phyloP scores from a whole-genome alignment of 2,888 invertebrate genomes.

The Terebella lapidaria region DNA sequence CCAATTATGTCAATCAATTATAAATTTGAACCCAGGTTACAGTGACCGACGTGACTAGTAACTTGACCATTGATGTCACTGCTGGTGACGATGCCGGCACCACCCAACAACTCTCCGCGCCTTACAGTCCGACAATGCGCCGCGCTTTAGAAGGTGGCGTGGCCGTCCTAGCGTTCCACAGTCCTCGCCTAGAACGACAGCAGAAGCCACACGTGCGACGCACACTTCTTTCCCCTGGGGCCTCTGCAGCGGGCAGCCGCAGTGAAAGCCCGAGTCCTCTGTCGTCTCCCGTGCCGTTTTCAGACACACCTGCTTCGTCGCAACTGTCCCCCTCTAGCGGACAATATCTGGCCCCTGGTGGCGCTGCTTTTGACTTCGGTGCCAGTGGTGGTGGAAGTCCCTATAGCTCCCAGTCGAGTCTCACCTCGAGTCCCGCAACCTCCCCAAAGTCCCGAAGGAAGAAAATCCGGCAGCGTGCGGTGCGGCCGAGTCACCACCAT shows the following conservation, averaged over 20 bases:
- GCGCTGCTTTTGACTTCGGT: no score
- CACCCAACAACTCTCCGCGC: not conserved
- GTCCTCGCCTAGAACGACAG: constrained; percentile 1
- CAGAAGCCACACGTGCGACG: not conserved
- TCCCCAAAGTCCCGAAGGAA: not conserved
- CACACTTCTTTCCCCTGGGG: not conserved
- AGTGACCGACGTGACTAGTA: not conserved
- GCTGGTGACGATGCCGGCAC: no score
- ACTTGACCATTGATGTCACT: no score
- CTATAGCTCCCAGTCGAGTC: not conserved
- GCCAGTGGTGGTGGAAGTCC: no score
- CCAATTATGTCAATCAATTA: no score
- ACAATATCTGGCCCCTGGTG: not conserved
- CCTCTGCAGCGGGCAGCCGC: not conserved
- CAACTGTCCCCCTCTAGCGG: not conserved
- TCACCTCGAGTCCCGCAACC: not conserved
- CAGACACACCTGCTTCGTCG: not conserved
- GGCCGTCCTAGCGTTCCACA: constrained; percentile 2
- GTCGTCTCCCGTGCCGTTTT: not conserved
- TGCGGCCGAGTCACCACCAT: not conserved
- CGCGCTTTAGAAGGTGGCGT: not conserved
- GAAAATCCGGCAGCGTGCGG: not conserved
- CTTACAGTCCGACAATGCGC: not conserved
- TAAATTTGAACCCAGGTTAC: no score
- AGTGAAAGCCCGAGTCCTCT: not conserved